Base-by-base conservation (phyloP, 2,113 vertebrate species). In the Polyodon spathula region DNA sequence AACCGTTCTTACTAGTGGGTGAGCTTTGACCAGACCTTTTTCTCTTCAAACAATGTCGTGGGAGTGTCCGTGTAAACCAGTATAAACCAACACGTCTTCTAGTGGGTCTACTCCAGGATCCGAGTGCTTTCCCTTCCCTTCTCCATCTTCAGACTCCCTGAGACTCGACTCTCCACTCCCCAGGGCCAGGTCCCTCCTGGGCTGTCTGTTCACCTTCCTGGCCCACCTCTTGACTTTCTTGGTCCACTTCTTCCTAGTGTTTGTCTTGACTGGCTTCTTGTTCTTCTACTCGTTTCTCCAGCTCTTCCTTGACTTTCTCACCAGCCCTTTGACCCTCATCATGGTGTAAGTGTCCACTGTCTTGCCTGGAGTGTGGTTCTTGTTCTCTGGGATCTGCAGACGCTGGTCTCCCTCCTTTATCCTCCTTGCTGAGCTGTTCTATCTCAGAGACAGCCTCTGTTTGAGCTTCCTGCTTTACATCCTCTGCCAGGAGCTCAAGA, bases 1-100 rank as follows among this genome's bases (percentile, higher is more conserved):
- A n/a, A n/a, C n/a, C n/a, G n/a, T n/a, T 72, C 85, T 89, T 74
- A 97, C 95, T 16, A 98, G 61, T 4, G 89, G 74, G 4, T 92
- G 82, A 8, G 67, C 42, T 12, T 40, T 64, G n/a, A 6, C 8
- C 0, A 40, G 51, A 14, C 64, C 14, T 78, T 61, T 48, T 81
- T 69, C 15, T 77, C 66, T 16, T 66, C 43, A 37, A 85, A 83
- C 12, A 89, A 63, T 48, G 80, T 68, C 10, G 87, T 81, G 0
- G 82, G 83, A 0, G 46, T 76, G 9, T 89, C 84, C 0, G 62
- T 74, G 72, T 79, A 82, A 63, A 97, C 81, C 15, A 82, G 62
- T 74, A 71, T 79, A 82, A 63, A 97, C 81, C 15, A 82, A 75
- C 0, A 90, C 88, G 4, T 44, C 58, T 11, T 59, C 14, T 3